Conservation (phyloP, 2,113 vertebrate genomes). For the Cheilinus undulatus region DNA sequence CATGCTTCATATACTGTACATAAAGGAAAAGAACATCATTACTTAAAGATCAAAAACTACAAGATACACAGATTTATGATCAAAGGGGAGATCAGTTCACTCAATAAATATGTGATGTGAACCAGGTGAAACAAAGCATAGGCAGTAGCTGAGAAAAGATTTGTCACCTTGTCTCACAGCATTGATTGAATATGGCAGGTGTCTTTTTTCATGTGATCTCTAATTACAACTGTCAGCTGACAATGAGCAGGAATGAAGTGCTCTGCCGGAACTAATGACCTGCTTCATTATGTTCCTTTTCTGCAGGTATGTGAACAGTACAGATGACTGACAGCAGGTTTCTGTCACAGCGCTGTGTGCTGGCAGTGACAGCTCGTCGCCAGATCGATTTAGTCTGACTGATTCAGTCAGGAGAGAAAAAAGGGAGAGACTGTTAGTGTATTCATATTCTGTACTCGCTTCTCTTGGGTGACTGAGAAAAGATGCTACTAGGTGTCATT, state of each 20-base stretch:
- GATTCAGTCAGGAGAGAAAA: neutral
- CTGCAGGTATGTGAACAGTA: neutral
- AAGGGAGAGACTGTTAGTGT: too few species aligned
- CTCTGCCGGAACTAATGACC: slow-evolving; percentile 2
- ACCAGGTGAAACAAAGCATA: neutral
- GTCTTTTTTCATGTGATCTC: slow-evolving; percentile 6
- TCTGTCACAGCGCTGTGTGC: neutral
- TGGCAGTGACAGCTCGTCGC: slow-evolving; percentile 4
- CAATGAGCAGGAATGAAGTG: neutral
- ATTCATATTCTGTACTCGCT: too few species aligned
- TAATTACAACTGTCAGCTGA: slow-evolving; percentile 14
- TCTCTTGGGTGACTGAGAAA: too few species aligned
- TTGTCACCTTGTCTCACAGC: neutral
- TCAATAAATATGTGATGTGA: neutral
- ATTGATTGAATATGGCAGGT: neutral
- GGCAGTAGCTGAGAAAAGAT: neutral
- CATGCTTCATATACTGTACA: neutral
- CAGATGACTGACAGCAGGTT: slow-evolving; percentile 16
- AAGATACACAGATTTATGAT: neutral
- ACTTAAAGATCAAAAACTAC: neutral
- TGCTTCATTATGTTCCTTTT: slow-evolving; percentile 3
- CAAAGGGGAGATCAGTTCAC: neutral
- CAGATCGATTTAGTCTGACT: slow-evolving; percentile 4
- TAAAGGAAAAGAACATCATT: neutral
- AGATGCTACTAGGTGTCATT: too few species aligned